These are phyloP conservation scores for Cristatella mucedo DNA, from an alignment of 2,888 invertebrate genomes.

Conservation along the genomic window DNA sequence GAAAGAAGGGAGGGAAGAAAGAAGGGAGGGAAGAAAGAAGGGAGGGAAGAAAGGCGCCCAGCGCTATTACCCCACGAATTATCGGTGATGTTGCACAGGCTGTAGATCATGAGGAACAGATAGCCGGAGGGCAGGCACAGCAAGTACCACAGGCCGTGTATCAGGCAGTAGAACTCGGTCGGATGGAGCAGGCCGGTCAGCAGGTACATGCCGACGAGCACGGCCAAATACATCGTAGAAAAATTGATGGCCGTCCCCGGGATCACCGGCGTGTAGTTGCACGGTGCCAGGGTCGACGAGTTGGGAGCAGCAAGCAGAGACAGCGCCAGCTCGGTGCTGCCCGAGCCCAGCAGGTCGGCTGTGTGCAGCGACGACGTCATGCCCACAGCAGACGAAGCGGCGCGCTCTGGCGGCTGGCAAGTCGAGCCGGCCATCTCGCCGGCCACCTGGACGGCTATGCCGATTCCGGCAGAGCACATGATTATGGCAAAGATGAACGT, in stretches of 20 bases:
- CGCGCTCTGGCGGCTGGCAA: too few relatives aligned
- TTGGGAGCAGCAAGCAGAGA: too few relatives aligned
- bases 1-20: neutral
- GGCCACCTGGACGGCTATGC: conserved; percentile 22
- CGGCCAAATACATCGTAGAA: conserved; percentile 21
- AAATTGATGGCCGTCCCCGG: too few relatives aligned
- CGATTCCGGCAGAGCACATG: conserved; percentile 27
- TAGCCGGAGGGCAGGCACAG: conserved; percentile 28
- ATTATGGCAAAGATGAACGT: conserved; percentile 25
- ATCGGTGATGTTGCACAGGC: conserved; percentile 29
- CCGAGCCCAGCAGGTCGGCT: too few relatives aligned
- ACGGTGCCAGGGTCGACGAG: too few relatives aligned
- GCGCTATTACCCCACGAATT: conserved; percentile 25
- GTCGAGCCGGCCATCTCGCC: conserved; percentile 14
- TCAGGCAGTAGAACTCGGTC: conserved; percentile 20
- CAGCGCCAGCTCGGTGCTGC: conserved; percentile 16
- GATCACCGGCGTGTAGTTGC: too few relatives aligned
- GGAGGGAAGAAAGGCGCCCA: neutral
- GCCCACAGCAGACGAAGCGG: too few relatives aligned
- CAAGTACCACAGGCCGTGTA: conserved; percentile 27
- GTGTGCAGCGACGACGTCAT: too few relatives aligned
- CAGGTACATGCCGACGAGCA: conserved; percentile 18
- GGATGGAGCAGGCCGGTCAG: conserved; percentile 22
- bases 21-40: neutral
- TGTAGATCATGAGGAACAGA: conserved; percentile 26